Evolutionary conservation across 2,797 vertebrate species (phyloP), one percentile per base, ranked within the genome.

Genomic region (Margarornis squamiger): DNA sequence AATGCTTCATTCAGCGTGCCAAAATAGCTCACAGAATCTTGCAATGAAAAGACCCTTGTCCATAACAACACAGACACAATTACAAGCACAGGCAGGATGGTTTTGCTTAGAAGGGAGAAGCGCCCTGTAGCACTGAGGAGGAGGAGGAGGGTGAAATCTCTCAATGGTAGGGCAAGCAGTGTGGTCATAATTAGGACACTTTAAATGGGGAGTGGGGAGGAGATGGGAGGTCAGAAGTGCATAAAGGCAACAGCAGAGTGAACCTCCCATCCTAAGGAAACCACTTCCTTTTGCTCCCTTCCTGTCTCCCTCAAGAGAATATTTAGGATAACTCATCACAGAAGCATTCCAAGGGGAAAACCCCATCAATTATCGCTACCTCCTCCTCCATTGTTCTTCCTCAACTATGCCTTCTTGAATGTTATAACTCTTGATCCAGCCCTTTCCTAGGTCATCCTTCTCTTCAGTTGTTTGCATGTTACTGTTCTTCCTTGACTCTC

Each of bases 31-130:
- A 5, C 70, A 39, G 61, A 51, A 63, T n/a, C 74, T 41, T 65
- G 67, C 38, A 78, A 92, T 89, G 59, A 95, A 94, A 95, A 86
- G 87, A 67, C 57, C 70, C 73, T 95, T 95, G 93, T 95, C 86
- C 49, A 13, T 63, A 91, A 71, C 59, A 76, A 75, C 72, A 88
- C 38, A 84, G 86, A 84, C 73, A 77, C 78, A 80, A 93, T 88
- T 38, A 51, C 68, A 83, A 76, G 80, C 65, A 38, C 46, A 86
- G 86, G 77, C 86, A 61, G 80, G 73, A 91, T 66, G 66, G 70
- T 61, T 93, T 84, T 92, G 91, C 89, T 84, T 91, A 34, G 45
- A 66, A 84, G 45, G 58, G 38, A 26, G 52, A 91, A 67, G 81
- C 36, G 76, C 73, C 52, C 66, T 62, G 57, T n/a, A 52, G 45